These are phyloP conservation scores for Miichthys miiuy DNA, from an alignment of 2,797 vertebrate species.

Conservation along the genomic window DNA sequence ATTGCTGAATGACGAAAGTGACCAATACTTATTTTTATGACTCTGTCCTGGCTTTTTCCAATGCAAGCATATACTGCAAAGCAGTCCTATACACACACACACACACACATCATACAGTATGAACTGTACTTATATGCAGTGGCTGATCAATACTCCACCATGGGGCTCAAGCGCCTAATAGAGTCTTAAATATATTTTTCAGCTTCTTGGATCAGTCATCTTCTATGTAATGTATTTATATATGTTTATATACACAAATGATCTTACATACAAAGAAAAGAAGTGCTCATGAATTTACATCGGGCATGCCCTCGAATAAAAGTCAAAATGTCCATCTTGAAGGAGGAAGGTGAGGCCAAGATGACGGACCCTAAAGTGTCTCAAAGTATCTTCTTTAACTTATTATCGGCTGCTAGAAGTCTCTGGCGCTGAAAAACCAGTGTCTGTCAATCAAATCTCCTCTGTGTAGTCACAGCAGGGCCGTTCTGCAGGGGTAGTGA, in stretches of 20 bases:
- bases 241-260: conserved; percentile 83
- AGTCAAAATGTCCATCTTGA: conserved; percentile 72
- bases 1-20: conserved; percentile 62
- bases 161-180: conserved; percentile 51
- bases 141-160: conserved; percentile 60
- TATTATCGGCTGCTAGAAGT: conserved; percentile 19
- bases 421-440: conserved; percentile 27
- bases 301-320: conserved; percentile 82
- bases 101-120: conserved; percentile 35
- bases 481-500: conserved; percentile 85
- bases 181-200: conserved; percentile 83
- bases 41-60: conserved; percentile 53
- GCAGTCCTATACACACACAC: conserved; percentile 54
- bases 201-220: conserved; percentile 80
- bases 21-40: conserved; percentile 65
- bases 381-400: conserved; percentile 34
- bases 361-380: conserved; percentile 35
- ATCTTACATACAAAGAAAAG: conserved; percentile 83
- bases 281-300: conserved; percentile 82
- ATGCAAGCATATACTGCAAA: conserved; percentile 66
- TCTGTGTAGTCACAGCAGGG: conserved; percentile 75
- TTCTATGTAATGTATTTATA: conserved; percentile 83
- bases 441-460: conserved; percentile 30
- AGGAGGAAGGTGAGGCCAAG: conserved; percentile 77
- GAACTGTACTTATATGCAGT: conserved; percentile 33